These are phyloP conservation scores for Bombylius discolor DNA, from an alignment of 2,888 invertebrate species.

Conservation along the genomic window DNA sequence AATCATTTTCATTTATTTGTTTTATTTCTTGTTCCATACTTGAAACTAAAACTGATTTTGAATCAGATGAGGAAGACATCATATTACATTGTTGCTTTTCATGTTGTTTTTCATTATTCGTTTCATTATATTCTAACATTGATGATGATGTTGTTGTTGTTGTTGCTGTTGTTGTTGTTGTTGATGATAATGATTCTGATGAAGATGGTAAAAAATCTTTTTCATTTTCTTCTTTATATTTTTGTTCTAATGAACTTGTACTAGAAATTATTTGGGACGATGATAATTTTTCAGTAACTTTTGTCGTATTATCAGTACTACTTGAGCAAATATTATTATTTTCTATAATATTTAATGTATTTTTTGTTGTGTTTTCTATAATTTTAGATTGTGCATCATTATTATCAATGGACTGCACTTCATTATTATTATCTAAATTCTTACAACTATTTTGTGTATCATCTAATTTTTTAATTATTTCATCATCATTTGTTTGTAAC, in stretches of 20 bases:
- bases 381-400: background rate
- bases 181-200: background rate
- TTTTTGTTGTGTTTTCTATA: background rate
- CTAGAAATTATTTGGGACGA: conserved; percentile 5
- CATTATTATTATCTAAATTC: background rate
- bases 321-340: background rate
- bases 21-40: background rate
- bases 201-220: background rate
- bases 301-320: conserved; percentile 1
- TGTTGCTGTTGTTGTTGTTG: background rate
- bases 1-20: background rate
- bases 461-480: background rate
- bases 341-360: background rate
- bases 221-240: background rate
- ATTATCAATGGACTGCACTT: background rate
- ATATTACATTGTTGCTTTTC: background rate
- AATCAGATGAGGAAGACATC: background rate
- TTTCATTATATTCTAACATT: background rate
- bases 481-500: background rate
- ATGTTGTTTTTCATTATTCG: too few relatives aligned
- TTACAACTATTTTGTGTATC: background rate
- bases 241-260: conserved; percentile 4
- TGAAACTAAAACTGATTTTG: background rate
- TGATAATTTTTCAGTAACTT: background rate
- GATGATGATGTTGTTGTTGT: background rate